phyloP scores from a whole-genome alignment of 2,888 invertebrate species.

The Ennomos quercinarius region DNA sequence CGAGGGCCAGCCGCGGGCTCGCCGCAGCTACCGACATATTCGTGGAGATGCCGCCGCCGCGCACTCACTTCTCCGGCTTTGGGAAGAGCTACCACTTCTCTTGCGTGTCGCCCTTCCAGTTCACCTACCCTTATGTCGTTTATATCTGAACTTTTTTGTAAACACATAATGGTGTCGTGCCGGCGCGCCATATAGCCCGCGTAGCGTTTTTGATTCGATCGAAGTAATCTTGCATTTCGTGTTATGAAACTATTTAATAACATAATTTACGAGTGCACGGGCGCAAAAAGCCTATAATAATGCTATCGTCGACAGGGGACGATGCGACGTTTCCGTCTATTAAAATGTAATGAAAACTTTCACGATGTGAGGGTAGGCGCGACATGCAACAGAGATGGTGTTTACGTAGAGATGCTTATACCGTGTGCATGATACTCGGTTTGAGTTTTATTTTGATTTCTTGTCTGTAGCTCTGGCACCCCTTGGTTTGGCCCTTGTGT shows the following conservation, averaged over 20 bases:
- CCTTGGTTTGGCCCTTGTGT: slow-evolving; percentile 83
- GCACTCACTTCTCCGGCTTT: slow-evolving; percentile 81
- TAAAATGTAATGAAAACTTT: slow-evolving; percentile 30
- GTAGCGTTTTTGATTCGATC: slow-evolving; percentile 25
- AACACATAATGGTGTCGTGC: slow-evolving; percentile 6
- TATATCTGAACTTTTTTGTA: slow-evolving; percentile 65
- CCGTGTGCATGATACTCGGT: slow-evolving; percentile 75
- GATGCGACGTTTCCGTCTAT: slow-evolving; percentile 25
- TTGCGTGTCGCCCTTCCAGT: slow-evolving; percentile 83
- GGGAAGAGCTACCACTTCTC: slow-evolving; percentile 84
- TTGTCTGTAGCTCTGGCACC: slow-evolving; percentile 82
- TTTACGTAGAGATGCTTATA: slow-evolving; percentile 71
- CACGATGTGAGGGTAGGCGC: slow-evolving; percentile 41
- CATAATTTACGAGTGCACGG: slow-evolving; percentile 27
- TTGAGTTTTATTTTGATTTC: slow-evolving; percentile 53
- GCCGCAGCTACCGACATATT: slow-evolving; percentile 78
- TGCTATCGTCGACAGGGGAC: slow-evolving; percentile 16
- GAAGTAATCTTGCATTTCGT: slow-evolving; percentile 32
- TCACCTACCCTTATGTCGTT: slow-evolving; percentile 79
- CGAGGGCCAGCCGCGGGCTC: slow-evolving; percentile 82
- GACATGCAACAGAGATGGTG: slow-evolving; percentile 64
- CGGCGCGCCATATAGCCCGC: slow-evolving; percentile 10
- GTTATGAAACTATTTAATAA: slow-evolving; percentile 32
- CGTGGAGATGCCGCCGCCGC: slow-evolving; percentile 78
- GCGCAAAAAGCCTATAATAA: slow-evolving; percentile 30